A percentile compares a stretch with the other conserved stretches of the same genome.
phyloP scores from a whole-genome alignment of 2,113 vertebrate genomes.

The Anguilla japonica region DNA sequence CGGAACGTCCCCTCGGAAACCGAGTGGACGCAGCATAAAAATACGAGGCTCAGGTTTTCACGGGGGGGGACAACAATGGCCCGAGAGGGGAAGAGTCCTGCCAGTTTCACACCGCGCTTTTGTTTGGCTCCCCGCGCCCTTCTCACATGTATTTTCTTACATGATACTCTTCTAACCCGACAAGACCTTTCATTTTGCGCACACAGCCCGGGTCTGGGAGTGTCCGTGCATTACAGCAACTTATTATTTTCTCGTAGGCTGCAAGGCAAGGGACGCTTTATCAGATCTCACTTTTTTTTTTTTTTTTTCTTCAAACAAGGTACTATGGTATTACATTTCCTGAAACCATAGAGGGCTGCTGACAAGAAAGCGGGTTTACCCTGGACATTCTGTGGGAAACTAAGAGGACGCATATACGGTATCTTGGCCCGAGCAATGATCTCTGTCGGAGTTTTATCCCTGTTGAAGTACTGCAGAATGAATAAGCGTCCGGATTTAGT shows the following conservation, averaged over 20 bases:
- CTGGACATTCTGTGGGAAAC: conserved; percentile 36
- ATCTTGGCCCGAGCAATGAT: background rate
- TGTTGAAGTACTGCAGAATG: conserved; percentile 15
- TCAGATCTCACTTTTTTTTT: conserved; percentile 52
- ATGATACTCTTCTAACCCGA: conserved; percentile 68
- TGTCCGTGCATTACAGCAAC: conserved; percentile 35
- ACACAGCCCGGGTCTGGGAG: conserved; percentile 59
- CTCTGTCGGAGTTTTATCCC: background rate
- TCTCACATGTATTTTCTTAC: conserved; percentile 79
- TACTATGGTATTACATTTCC: conserved; percentile 62
- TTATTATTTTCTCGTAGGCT: conserved; percentile 45
- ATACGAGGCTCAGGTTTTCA: background rate
- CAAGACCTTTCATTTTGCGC: conserved; percentile 56
- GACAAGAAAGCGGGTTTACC: conserved; percentile 50
- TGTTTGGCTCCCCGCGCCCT: conserved; percentile 57
- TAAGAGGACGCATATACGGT: conserved; percentile 30
- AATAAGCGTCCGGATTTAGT: background rate
- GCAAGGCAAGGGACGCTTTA: conserved; percentile 57
- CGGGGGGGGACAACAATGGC: background rate
- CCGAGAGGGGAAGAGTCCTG: conserved; percentile 50
- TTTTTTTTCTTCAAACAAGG: conserved; percentile 50
- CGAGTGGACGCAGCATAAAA: background rate
- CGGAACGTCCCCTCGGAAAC: background rate
- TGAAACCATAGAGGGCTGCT: conserved; percentile 53
- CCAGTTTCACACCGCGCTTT: conserved; percentile 64